Base-by-base conservation (phyloP, 2,113 vertebrate genomes). In the Cacatua alba region DNA sequence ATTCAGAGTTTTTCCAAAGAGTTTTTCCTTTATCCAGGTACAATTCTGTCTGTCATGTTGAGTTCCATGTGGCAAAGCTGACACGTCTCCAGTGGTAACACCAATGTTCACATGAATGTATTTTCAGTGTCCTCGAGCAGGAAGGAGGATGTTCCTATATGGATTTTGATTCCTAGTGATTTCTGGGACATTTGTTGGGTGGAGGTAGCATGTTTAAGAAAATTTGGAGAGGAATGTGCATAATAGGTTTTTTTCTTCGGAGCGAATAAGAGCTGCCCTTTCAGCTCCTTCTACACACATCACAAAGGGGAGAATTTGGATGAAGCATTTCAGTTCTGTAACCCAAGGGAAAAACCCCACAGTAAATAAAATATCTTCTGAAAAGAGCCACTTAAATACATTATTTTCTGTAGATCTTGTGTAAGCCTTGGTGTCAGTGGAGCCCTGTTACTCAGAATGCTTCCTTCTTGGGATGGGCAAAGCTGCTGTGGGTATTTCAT, bases 101-200 rank as follows among this genome's bases (percentile, higher is more conserved):
- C 26, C 16, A 41, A 5, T 0, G 1, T 46, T 70, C 7, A 7
- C 4, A 5, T n/a, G 48, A 57, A 9, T 0, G 0, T 14, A n/a
- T 60, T 67, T 62, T 35, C n/a, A 28, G 1, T 49, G 26, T 43
- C 29, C 25, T 53, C 8, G 4, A 18, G 2, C 3, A 7, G 44
- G 20, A 26, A 5, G 20, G 12, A 23, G 53, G 31, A 57, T 59
- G 20, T 64, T 24, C 17, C 28, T 59, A 0, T 52, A 8, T 70
- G 21, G 33, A 5, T 86, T 33, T 81, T 44, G 29, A 48, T 41
- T 86, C n/a, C 35, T 63, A 8, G 17, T 59, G 24, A 59, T 33
- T 85, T 81, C 44, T 70, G 68, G 21, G 13, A 31, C 16, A 6
- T 11, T 74, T 24, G 5, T 13, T 53, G 14, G 51, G 29, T 39